Percentiles rank a stretch among this genome's conserved stretches.
phyloP scores from a whole-genome alignment of 2,797 vertebrate species.

The Eulemur mongoz region DNA sequence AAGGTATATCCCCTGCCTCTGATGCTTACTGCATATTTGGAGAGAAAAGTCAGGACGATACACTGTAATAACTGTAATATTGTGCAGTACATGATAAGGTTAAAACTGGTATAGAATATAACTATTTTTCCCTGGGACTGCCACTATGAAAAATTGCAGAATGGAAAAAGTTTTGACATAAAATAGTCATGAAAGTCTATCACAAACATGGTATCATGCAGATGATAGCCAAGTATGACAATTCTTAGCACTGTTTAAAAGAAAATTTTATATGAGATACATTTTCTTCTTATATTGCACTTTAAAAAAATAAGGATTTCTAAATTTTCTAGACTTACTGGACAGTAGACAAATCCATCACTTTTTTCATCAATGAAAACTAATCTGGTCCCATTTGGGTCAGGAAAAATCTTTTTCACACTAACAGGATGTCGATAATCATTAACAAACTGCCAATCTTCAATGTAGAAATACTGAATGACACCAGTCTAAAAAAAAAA shows the following conservation, averaged over 20 bases:
- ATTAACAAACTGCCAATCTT: slow-evolving; percentile 95
- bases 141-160: neutral
- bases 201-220: neutral
- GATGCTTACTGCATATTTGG: neutral
- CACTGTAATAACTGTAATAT: fast-evolving
- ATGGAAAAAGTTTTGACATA: neutral
- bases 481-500: slow-evolving; percentile 88
- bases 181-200: neutral
- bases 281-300: neutral
- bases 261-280: slow-evolving; percentile 1
- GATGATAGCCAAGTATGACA: neutral
- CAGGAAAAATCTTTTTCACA: slow-evolving; percentile 95
- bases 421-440: slow-evolving; percentile 93
- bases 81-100: neutral
- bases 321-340: slow-evolving; percentile 86
- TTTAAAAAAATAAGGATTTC: slow-evolving; percentile 40
- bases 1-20: neutral
- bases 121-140: neutral
- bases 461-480: slow-evolving; percentile 93
- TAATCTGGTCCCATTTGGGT: slow-evolving; percentile 92
- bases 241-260: neutral
- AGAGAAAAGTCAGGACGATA: neutral
- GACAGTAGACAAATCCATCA: slow-evolving; percentile 94
- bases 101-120: neutral
- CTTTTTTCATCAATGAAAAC: slow-evolving; percentile 97